Evolutionary conservation across 2,888 invertebrate species (phyloP), one percentile per base, ranked within the genome.

Genomic region (Sycophila texana): DNA sequence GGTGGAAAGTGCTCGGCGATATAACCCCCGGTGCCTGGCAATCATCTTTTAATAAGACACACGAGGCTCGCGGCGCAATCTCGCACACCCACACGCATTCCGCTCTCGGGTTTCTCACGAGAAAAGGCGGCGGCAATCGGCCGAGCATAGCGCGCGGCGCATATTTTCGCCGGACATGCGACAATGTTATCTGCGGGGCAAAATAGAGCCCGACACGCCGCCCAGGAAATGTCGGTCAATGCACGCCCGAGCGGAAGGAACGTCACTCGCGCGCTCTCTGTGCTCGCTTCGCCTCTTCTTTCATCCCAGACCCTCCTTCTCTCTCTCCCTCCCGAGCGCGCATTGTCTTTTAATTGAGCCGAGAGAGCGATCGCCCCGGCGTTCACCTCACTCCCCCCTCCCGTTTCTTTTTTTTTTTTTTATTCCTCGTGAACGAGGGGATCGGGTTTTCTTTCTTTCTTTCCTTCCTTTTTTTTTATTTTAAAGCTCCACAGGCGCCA

Each of bases 161-260:
- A 58, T 55, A 70, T 66, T 80, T 60, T 67, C 61, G 26, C 76
- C 73, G 65, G 58, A 22, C 60, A 58, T 20, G 47, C 58, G 65
- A 53, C 72, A 78, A 78, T 77, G 78, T 51, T 77, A 73, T 82
- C 81, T 39, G 10, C 39, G 39, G 79, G 79, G 70, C 76, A 80
- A 83, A 83, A 79, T 82, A 82, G 74, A 60, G 66, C 81, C 72
- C 67, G 74, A 74, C 72, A 61, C 74, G 73, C 51, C 61, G 53
- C 53, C 51, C 77, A 77, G 80, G 77, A 80, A 80, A 80, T 80
- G 77, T 80, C 80, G 80, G 80, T 80, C 80, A 77, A 80, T 80
- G 77, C 74, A 74, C 77, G 80, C 63, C 20, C 55, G 74, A 71
- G 58, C 70, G 70, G 81, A 74, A 74, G 79, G 72, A 80, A 76